Conservation (phyloP, 2,797 vertebrate species). For the Threskiornis aethiopicus region DNA sequence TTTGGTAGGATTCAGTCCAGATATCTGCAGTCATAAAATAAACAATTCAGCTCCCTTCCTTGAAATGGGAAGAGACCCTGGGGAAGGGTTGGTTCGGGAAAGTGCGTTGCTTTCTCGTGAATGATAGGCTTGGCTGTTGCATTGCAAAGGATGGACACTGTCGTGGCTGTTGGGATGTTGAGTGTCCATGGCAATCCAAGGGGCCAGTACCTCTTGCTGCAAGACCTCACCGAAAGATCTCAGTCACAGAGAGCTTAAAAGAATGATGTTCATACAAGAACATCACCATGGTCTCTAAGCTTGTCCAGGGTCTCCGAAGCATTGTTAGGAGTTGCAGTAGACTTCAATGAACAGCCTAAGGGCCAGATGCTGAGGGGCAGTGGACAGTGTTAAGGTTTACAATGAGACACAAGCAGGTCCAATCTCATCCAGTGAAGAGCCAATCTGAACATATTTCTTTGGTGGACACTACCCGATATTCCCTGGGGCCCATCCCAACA, state of each 20-base stretch:
- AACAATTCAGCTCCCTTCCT: neutral
- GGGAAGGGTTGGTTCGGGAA: neutral
- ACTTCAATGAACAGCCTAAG: neutral
- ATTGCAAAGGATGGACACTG: neutral
- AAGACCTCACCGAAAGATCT: neutral
- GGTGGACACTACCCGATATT: neutral
- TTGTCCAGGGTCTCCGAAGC: neutral
- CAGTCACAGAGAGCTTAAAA: neutral
- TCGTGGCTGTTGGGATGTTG: neutral
- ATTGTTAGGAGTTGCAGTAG: neutral
- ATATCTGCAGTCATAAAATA: neutral
- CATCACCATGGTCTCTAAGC: neutral
- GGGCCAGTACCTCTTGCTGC: neutral
- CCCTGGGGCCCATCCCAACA: neutral
- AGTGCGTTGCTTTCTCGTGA: neutral
- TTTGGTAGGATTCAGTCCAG: neutral
- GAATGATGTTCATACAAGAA: neutral
- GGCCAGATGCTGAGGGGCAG: neutral
- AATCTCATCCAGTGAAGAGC: neutral
- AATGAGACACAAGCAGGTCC: neutral
- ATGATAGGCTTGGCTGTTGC: neutral
- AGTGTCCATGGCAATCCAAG: neutral
- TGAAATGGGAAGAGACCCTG: neutral
- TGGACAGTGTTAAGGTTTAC: neutral
- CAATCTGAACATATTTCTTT: neutral